Evolutionary conservation across 1,140 invertebrate species (phyloP).

Genomic region (Scaptomyza hsui): DNA sequence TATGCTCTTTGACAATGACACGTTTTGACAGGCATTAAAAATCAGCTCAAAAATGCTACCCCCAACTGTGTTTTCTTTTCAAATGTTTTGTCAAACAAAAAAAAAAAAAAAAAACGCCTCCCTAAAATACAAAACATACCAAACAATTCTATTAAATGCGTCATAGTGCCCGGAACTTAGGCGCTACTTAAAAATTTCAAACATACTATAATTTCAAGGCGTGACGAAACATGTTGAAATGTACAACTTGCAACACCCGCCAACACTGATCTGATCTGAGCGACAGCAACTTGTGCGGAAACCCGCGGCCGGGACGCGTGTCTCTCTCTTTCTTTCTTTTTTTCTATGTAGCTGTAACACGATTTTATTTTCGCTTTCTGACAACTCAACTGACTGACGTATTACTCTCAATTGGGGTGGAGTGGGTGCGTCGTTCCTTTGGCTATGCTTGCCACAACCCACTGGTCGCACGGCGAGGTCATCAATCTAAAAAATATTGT

Average conservation of each 20-base stretch:
- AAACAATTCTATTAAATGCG: constrained; percentile 29
- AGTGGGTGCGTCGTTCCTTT: constrained; percentile 44
- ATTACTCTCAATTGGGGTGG: constrained; percentile 58
- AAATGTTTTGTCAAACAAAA: constrained; percentile 12
- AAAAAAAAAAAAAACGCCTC: constrained; percentile 7
- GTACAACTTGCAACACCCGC: constrained; percentile 60
- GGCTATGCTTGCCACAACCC: constrained; percentile 66
- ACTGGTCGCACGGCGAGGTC: constrained; percentile 45
- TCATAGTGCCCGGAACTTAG: constrained; percentile 20
- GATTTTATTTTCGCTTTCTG: constrained; percentile 64
- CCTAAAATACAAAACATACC: constrained; percentile 11
- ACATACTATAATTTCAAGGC: constrained; percentile 49
- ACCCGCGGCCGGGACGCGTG: constrained; percentile 48
- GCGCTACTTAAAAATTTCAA: constrained; percentile 52
- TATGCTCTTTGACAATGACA: constrained; percentile 43
- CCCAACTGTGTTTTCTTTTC: constrained; percentile 10
- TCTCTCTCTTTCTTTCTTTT: constrained; percentile 11
- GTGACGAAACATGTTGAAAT: constrained; percentile 75
- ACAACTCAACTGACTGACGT: constrained; percentile 79
- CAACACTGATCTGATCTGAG: constrained; percentile 58
- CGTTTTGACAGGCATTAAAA: constrained; percentile 48
- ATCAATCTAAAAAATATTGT: constrained; percentile 68
- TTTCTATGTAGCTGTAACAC: constrained; percentile 39
- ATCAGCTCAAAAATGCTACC: constrained; percentile 42
- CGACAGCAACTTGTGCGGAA: constrained; percentile 79